These are phyloP conservation scores for Synaphobranchus kaupii DNA, from an alignment of 2,797 vertebrate genomes.

Conservation along the genomic window DNA sequence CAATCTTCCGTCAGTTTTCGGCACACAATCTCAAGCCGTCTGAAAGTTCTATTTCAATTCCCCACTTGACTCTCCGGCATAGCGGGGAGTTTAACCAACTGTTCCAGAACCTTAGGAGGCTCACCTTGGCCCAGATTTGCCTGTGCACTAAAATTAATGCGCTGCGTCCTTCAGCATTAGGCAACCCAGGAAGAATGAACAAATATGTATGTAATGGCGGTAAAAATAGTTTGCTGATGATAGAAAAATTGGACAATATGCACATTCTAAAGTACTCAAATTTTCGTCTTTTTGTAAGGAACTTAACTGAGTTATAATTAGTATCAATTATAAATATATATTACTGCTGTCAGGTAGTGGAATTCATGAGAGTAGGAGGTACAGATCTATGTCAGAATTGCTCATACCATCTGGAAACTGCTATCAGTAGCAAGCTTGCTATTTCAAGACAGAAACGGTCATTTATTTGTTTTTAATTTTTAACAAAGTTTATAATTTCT, in stretches of 20 bases:
- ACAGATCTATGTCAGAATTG: too few species aligned
- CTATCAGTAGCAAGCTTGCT: too few species aligned
- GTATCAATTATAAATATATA: too few species aligned
- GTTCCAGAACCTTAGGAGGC: not conserved
- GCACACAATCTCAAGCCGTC: not conserved
- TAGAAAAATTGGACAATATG: too few species aligned
- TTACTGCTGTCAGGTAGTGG: too few species aligned
- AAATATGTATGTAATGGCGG: not conserved
- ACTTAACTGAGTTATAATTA: too few species aligned
- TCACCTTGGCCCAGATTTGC: slow-evolving; percentile 11
- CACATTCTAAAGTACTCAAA: too few species aligned
- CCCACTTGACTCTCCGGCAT: not conserved
- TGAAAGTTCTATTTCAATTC: not conserved
- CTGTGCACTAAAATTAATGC: not conserved
- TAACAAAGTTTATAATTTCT: not conserved
- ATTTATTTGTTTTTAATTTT: not conserved
- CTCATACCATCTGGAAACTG: too few species aligned
- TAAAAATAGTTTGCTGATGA: too few species aligned
- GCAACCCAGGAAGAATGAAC: not conserved
- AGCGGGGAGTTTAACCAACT: not conserved
- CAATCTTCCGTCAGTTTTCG: not conserved
- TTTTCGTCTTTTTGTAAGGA: too few species aligned
- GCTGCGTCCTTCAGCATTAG: not conserved
- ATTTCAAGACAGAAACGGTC: too few species aligned
- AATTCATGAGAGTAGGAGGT: too few species aligned